Evolutionary conservation across 2,888 invertebrate genomes (phyloP), one percentile per base, ranked within the genome.

Genomic region (Glomeris marginata): DNA sequence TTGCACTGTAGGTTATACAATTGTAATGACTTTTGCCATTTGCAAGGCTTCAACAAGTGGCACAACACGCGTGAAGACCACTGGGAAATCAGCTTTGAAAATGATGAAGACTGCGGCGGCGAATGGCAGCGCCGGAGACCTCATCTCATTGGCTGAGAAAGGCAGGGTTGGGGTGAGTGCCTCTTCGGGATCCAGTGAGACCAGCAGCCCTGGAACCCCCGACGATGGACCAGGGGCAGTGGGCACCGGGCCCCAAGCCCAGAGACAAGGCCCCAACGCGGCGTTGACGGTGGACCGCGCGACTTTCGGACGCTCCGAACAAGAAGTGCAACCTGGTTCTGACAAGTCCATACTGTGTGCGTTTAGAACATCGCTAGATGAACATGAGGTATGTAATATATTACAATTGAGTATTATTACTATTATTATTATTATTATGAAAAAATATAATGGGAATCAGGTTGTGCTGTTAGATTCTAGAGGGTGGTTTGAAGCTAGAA

Each of bases 141-240:
- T 58, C 8, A 58, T 59, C 49, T 59, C 59, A 42, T 53, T 59
- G 51, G 55, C 58, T 22, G 60, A 60, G 43, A 58, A 59, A 47
- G 60, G 59, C 18, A 43, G 58, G 8, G 58, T 58, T 16, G 57
- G 55, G 11, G 55, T 55, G 45, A 58, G 57, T 49, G 57, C 53
- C 18, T 56, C 58, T 41, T 58, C 59, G 42, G 55, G 53, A 41
- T 58, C 58, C 4, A 59, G 58, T 38, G 60, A 60, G 40, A 56
- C 56, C 2, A 58, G 57, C 28, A 57, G 57, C 22, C 56, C 52
- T 44, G 58, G 58, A 10, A 51, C 51, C 10, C 51, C 43, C 21
- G 51, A 53, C 37, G 53, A 53, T 41, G 43, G 44, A 20, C 43
- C 42, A 37, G 40, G 36, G 18, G 41, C 51, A 20, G 41, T n/a